Evolutionary conservation across 2,888 invertebrate genomes (phyloP), one percentile per base, ranked within the genome.

Genomic region (Anthophora plumipes): DNA sequence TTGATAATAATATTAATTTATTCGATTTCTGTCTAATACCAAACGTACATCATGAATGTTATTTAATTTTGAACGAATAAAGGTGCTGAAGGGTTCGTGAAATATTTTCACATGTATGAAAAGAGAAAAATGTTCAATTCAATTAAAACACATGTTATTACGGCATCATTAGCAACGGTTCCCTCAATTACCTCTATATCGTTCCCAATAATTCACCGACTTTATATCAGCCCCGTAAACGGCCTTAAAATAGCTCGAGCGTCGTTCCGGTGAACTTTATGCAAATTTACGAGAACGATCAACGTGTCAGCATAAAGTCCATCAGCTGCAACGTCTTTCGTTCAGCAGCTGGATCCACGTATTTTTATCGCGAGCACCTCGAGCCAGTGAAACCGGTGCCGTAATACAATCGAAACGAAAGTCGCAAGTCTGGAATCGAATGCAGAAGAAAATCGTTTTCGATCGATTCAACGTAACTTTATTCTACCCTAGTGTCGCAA

Each of bases 291-390:
- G 76, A 48, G 76, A 71, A 64, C 41, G 64, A 66, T 76, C 64
- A 57, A 71, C 57, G 57, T 50, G 57, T 77, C 71, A 22, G 59
- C 64, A 57, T 77, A 71, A 77, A 77, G 72, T 71, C 82, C 59
- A 82, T 73, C 72, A 70, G 50, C 61, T 54, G 72, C 61, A 46
- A 39, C 66, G 57, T 74, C 67, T 22, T 73, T 82, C 75, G 81
- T 54, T 55, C 72, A 55, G 57, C 73, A 69, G 81, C 69, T 78
- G 70, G 70, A 54, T 74, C 63, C 70, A 11, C 41, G 70, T 50
- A 74, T 83, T 83, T 84, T 84, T 84, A 84, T 80, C 39, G 74
- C 71, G n/a, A 31, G 20, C 48, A 37, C 59, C 66, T 48, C 68
- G 68, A 37, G 57, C 31, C 74, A 50, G 50, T n/a, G 60, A 70